phyloP scores from a whole-genome alignment of 2,888 invertebrate genomes.

The Anarsia innoxiella region DNA sequence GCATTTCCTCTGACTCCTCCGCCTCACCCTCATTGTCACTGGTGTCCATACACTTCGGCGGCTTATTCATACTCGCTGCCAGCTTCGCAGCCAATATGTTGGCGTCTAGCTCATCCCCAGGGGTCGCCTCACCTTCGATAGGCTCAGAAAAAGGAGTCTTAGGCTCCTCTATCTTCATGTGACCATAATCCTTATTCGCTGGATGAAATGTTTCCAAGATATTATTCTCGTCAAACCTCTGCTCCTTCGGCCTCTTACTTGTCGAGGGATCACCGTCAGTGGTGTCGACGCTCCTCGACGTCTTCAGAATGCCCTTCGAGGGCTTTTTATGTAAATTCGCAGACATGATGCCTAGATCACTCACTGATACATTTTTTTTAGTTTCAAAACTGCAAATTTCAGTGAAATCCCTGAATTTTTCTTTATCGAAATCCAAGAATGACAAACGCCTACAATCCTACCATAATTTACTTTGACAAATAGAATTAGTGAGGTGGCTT shows the following conservation, averaged over 20 bases:
- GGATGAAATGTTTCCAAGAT: conserved; percentile 99
- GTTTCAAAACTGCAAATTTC: conserved; percentile 15
- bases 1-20: conserved; percentile 77
- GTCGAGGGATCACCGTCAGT: conserved; percentile 64
- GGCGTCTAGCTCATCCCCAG: conserved; percentile 78
- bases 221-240: conserved; percentile 99
- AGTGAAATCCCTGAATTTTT: not conserved
- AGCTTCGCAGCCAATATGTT: conserved; percentile 85
- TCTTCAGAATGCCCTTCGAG: conserved; percentile 93
- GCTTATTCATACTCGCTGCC: conserved; percentile 69
- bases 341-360: conserved; percentile 69
- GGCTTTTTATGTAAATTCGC: conserved; percentile 89
- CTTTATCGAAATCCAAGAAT: no score
- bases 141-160: conserved; percentile 90
- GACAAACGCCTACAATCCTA: no score
- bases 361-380: conserved; percentile 38
- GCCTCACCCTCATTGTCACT: conserved; percentile 73
- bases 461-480: conserved; percentile 21
- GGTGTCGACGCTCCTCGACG: conserved; percentile 92
- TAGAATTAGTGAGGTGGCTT: no score
- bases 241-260: conserved; percentile 72
- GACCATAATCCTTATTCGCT: conserved; percentile 98
- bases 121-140: conserved; percentile 76
- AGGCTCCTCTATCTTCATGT: conserved; percentile 98
- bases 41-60: conserved; percentile 58